phyloP scores from a whole-genome alignment of 2,888 invertebrate genomes.

The Loripinus fragilis region DNA sequence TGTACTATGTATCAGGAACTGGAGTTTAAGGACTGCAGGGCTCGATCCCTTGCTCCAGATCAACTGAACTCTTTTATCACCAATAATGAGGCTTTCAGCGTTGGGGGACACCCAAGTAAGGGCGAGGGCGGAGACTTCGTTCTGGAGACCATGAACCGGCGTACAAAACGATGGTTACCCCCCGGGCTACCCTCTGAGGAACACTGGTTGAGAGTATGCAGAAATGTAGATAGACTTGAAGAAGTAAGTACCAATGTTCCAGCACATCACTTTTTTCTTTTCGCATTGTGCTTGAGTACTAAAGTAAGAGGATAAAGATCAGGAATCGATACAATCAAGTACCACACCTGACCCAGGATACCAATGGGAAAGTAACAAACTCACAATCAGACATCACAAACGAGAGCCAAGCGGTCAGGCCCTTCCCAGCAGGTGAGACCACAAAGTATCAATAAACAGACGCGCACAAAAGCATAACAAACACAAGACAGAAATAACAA shows the following conservation, averaged over 20 bases:
- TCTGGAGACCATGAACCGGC: conserved; percentile 2
- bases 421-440: too few relatives aligned
- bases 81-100: background rate
- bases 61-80: background rate
- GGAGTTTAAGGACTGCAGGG: background rate
- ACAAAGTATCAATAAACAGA: too few relatives aligned
- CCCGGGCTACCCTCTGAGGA: conserved; percentile 15
- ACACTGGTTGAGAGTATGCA: conserved; percentile 6
- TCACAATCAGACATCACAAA: too few relatives aligned
- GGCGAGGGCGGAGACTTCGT: conserved; percentile 4
- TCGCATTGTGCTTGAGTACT: background rate
- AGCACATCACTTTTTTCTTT: background rate
- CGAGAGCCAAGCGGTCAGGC: too few relatives aligned
- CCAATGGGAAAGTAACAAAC: too few relatives aligned
- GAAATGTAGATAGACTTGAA: background rate
- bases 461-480: too few relatives aligned
- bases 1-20: background rate
- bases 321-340: too few relatives aligned
- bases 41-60: background rate
- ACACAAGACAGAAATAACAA: too few relatives aligned
- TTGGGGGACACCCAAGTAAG: background rate
- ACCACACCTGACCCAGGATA: too few relatives aligned
- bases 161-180: conserved; percentile 13
- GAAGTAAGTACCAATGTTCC: background rate
- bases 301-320: too few relatives aligned